Evolutionary conservation across 2,113 vertebrate genomes (phyloP), one percentile per base, ranked within the genome.

Genomic region (Antigone vipio): DNA sequence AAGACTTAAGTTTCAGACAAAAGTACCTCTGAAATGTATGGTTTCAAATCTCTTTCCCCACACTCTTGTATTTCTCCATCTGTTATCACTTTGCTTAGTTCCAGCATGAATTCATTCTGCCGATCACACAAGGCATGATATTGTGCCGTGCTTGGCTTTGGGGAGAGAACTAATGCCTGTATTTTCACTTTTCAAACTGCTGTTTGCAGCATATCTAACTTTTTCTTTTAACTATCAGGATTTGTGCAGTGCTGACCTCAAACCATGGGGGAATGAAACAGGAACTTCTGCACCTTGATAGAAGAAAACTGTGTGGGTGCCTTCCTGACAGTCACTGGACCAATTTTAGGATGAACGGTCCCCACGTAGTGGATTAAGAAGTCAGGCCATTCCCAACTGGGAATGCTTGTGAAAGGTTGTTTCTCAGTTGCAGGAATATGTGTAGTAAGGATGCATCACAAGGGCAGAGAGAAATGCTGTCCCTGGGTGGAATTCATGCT

Each of bases 211-310:
- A 2, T 2, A 56, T 50, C 5, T 69, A 38, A n/a, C 32, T 66
- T 85, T 84, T 40, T 84, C 38, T 63, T 50, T 78, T 56, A 78
- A 74, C n/a, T 9, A 47, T 7, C 5, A 15, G 30, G 22, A 64
- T 47, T 89, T 91, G 45, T 20, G 24, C 29, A 34, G 26, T 15
- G 22, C 20, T 82, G n/a, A 63, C 56, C 56, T 81, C 22, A 47
- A 73, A 0, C 11, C 0, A 0, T 0, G 12, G 47, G 14, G 22
- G 24, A 91, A 84, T 29, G 9, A 86, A 87, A 49, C 6, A 9
- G 38, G 6, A 85, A 58, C 14, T 89, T 83, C 26, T 38, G 24
- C 21, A 62, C 40, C 45, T 71, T 47, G 58, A 20, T 27, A 60
- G 53, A 26, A 68, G 32, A 82, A 73, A 76, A 83, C 6, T 50